Percentiles rank a stretch among this genome's conserved stretches.
These are phyloP conservation scores for Melangyna quadrimaculata DNA, from an alignment of 2,888 invertebrate species.

Conservation along the genomic window DNA sequence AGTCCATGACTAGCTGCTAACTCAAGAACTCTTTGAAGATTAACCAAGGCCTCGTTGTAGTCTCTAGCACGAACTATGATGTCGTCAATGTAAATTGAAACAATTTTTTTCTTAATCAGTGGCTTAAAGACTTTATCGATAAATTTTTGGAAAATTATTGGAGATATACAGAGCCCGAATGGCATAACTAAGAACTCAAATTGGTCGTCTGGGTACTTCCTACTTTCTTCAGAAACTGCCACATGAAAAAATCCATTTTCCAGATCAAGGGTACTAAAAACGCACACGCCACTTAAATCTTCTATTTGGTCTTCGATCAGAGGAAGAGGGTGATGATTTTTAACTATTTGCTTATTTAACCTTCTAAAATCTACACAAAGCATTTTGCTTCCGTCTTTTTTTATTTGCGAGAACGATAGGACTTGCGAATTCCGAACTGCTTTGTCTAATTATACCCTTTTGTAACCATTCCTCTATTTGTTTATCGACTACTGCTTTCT, in stretches of 20 bases:
- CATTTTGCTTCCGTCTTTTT: not conserved
- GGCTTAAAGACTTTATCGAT: not conserved
- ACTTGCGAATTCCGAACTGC: not conserved
- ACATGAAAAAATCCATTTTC: constrained; percentile 64
- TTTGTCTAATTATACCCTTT: not conserved
- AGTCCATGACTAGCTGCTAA: not conserved
- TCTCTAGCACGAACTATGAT: not conserved
- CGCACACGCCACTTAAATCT: not conserved
- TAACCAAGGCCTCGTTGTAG: not conserved
- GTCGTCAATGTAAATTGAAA: constrained; percentile 8
- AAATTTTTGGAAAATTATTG: not conserved
- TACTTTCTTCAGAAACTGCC: constrained; percentile 60
- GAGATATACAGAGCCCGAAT: constrained; percentile 67
- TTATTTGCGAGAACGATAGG: not conserved
- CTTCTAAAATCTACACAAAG: not conserved
- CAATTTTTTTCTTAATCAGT: not conserved
- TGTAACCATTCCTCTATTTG: not conserved
- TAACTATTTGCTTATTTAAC: not conserved
- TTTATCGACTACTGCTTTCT: not conserved
- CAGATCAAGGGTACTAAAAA: not conserved
- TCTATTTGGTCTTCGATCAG: not conserved
- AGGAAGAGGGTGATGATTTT: not conserved
- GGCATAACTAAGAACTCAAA: constrained; percentile 68
- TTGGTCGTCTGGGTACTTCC: constrained; percentile 72
- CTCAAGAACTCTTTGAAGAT: not conserved